A percentile compares a stretch with the other conserved stretches of the same genome.
Evolutionary conservation across 2,888 invertebrate genomes (phyloP).

Genomic region (Sphecodes monilicornis): DNA sequence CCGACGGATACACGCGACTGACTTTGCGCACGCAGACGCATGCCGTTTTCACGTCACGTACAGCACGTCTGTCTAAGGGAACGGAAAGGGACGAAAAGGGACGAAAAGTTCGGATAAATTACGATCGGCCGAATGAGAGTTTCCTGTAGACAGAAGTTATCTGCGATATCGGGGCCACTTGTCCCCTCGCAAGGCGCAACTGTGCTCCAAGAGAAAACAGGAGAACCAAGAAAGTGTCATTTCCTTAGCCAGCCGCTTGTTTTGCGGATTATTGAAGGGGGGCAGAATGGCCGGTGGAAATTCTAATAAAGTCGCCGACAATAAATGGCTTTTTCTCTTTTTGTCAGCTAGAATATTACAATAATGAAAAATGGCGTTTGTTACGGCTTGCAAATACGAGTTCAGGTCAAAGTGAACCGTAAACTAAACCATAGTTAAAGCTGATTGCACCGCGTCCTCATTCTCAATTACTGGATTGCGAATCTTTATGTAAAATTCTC

Average conservation of each 20-base stretch:
- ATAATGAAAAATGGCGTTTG: not conserved
- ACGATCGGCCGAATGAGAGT: constrained; percentile 60
- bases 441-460: not conserved
- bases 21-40: constrained; percentile 49
- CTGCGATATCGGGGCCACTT: constrained; percentile 42
- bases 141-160: constrained; percentile 50
- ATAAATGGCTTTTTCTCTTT: not conserved
- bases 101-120: constrained; percentile 69
- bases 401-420: not conserved
- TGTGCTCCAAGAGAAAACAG: not conserved
- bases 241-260: not conserved
- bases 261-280: constrained; percentile 8
- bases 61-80: constrained; percentile 65
- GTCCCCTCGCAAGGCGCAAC: not conserved
- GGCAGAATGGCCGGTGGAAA: not conserved
- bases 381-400: not conserved
- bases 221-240: constrained; percentile 1
- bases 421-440: not conserved
- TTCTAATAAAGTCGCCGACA: not conserved
- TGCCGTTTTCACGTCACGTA: constrained; percentile 74
- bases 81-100: constrained; percentile 40
- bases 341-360: not conserved
- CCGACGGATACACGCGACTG: constrained; percentile 56
- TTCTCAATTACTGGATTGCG: not conserved
- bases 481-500: not conserved